Base-by-base conservation (phyloP, 2,797 vertebrate species). In the Lagocephalus sceleratus region DNA sequence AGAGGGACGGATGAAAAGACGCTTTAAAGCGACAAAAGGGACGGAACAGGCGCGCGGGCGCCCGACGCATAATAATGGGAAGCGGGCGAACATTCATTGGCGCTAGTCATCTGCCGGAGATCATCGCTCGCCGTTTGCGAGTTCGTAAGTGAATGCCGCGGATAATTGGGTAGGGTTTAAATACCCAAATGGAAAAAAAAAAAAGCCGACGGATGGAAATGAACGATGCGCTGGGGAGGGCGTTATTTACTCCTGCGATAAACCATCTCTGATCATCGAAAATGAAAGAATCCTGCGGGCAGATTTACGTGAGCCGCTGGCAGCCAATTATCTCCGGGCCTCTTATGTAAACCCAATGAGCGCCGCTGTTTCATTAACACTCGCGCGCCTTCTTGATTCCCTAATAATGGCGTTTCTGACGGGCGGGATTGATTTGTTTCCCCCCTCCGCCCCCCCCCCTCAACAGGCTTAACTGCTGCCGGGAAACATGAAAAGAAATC, bases 301-400 rank as follows among this genome's bases (percentile, higher is more conserved):
- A 45, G 68, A 75, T 77, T 57, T 68, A 75, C 64, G 64, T 56
- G 29, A 29, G 22, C 15, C 1, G 51, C 71, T 54, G 59, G 41
- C 29, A 32, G 44, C 54, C 61, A 68, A 73, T 79, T 78, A 79
- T 52, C 32, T 51, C 52, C 0, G 51, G 68, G 16, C 67, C 52
- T 49, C 48, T 25, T 23, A 29, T 62, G 54, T 55, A 59, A 69
- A 76, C 54, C 59, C 48, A 57, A 57, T 60, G 59, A 62, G 68
- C 51, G n/a, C 49, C 53, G 60, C 47, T 2, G 35, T 60, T 73
- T 66, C 39, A 66, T 79, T 64, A 76, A 61, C 41, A 66, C 23
- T 46, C 60, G 57, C 17, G 22, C 54, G 6, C 6, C 59, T 53
- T 49, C 51, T 52, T 41, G 9, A 57, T 43, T 57, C 17, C 15